Evolutionary conservation across 1,140 invertebrate species (phyloP).

Genomic region (Reticulitermes speratus): DNA sequence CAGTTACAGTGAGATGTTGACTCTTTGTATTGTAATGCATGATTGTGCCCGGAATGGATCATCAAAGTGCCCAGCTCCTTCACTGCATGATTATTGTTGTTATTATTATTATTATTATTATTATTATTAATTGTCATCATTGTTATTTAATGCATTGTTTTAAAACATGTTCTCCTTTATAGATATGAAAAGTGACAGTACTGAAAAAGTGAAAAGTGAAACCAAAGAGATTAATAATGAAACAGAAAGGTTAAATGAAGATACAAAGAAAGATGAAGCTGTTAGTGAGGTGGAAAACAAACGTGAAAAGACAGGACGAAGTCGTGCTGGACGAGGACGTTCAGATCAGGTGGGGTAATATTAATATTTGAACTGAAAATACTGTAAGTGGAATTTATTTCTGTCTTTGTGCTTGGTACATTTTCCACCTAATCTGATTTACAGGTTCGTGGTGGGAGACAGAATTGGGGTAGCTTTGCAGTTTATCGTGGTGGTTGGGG

Average conservation of each 20-base stretch:
- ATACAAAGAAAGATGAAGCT: constrained; percentile 27
- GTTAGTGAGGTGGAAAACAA: constrained; percentile 3
- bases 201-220: constrained; percentile 25
- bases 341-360: background rate
- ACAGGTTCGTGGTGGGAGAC: constrained; percentile 23
- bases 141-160: background rate
- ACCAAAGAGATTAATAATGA: background rate
- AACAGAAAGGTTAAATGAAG: constrained; percentile 7
- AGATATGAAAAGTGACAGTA: constrained; percentile 4
- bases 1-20: no score
- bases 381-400: background rate
- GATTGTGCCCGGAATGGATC: no score
- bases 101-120: no score
- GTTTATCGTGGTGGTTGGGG: constrained; percentile 46
- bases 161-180: background rate
- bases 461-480: constrained; percentile 40
- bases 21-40: no score
- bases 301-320: constrained; percentile 5
- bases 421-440: background rate
- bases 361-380: background rate
- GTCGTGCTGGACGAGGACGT: constrained; percentile 26
- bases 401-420: background rate
- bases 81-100: no score
- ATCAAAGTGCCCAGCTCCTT: no score
- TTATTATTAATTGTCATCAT: no score